Evolutionary conservation across 2,113 vertebrate genomes (phyloP).

Genomic region (Chinchilla lanigera): DNA sequence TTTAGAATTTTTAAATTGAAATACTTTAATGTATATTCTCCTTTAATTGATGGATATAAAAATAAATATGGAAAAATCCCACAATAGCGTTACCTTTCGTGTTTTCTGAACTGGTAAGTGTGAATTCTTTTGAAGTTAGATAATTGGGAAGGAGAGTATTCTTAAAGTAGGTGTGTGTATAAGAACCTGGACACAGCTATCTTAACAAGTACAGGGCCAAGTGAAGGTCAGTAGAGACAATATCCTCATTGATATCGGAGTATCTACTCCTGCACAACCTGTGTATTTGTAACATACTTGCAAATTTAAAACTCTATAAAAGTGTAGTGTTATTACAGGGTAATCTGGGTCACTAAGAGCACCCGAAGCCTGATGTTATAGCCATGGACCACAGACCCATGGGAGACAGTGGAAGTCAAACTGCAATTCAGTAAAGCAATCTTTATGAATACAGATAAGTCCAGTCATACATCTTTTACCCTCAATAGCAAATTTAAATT

Average conservation of each 20-base stretch:
- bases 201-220: background rate
- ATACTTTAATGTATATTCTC: constrained; percentile 4
- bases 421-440: background rate
- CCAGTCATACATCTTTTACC: background rate
- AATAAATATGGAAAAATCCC: background rate
- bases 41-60: background rate
- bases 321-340: background rate
- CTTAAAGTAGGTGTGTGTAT: background rate
- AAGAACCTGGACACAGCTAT: background rate
- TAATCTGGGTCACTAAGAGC: background rate
- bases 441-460: constrained; percentile 19
- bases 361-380: background rate
- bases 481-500: constrained; percentile 11
- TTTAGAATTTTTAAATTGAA: constrained; percentile 51
- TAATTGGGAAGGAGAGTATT: background rate
- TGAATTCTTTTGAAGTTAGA: background rate
- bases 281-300: background rate
- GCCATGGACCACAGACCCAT: background rate
- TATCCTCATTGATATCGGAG: background rate
- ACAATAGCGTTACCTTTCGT: background rate
- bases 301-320: constrained; percentile 2
- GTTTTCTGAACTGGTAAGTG: background rate
- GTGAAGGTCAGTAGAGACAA: background rate
- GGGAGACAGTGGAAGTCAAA: constrained; percentile 24
- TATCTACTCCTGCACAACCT: background rate